Conservation (phyloP, 2,797 vertebrate genomes). For the Enteromius unitaeniatus region DNA sequence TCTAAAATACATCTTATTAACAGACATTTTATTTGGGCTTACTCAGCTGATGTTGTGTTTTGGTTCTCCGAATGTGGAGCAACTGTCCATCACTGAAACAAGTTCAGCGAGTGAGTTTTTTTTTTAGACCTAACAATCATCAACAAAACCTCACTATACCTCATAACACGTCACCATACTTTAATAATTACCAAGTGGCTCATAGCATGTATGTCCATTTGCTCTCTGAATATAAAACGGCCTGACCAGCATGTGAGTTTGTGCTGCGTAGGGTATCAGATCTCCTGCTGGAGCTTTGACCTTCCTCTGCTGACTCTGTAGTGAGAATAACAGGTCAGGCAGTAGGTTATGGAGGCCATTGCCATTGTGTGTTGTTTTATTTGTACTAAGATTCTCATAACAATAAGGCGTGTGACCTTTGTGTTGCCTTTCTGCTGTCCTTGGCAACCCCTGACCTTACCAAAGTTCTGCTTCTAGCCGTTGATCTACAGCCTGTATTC, state of each 20-base stretch:
- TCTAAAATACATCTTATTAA: not conserved
- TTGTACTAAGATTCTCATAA: constrained; percentile 8
- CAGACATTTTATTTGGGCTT: not conserved
- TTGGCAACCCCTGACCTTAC: constrained; percentile 14
- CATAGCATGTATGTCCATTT: not conserved
- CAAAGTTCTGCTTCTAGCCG: not conserved
- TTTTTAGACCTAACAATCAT: not conserved
- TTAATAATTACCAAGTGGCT: constrained; percentile 1
- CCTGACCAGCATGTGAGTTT: not conserved
- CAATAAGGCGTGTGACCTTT: constrained; percentile 20
- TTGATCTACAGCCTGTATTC: not conserved
- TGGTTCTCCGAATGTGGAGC: not conserved
- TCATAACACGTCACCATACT: not conserved
- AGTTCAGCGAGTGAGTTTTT: not conserved
- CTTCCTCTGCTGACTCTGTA: constrained; percentile 25
- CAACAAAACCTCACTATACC: constrained; percentile 1
- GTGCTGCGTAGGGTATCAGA: not conserved
- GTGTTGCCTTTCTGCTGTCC: constrained; percentile 9
- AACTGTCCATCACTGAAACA: not conserved
- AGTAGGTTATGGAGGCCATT: constrained; percentile 1
- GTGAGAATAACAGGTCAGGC: constrained; percentile 15
- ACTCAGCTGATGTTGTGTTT: not conserved
- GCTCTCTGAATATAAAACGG: not conserved
- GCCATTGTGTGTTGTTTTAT: not conserved
- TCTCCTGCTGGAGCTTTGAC: constrained; percentile 17